phyloP scores from a whole-genome alignment of 2,888 invertebrate species.

The Drosophila infuscata region DNA sequence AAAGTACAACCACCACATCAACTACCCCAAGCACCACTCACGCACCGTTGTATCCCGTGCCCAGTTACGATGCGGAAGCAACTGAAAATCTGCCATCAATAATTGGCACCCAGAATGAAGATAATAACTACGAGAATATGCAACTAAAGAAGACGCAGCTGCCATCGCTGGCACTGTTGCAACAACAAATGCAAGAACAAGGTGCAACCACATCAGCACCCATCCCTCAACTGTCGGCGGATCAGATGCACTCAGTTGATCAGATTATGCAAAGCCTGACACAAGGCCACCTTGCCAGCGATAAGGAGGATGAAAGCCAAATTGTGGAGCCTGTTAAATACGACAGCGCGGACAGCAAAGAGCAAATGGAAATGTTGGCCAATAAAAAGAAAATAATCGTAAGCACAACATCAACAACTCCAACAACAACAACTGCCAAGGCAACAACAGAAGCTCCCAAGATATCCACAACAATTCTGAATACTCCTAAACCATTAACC shows the following conservation, averaged over 20 bases:
- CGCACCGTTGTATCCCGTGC: conserved; percentile 73
- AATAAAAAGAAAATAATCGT: conserved; percentile 56
- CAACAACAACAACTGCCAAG: conserved; percentile 14
- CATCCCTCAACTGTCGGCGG: conserved; percentile 64
- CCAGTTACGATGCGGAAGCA: conserved; percentile 58
- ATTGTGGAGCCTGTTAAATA: conserved; percentile 53
- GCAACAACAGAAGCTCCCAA: conserved; percentile 31
- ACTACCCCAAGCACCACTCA: conserved; percentile 54
- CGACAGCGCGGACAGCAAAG: conserved; percentile 54
- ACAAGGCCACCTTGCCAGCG: conserved; percentile 57
- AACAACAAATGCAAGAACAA: conserved; percentile 59
- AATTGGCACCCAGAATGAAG: conserved; percentile 6
- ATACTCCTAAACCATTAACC: conserved; percentile 48
- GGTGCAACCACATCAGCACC: conserved; percentile 48
- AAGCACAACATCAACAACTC: conserved; percentile 8
- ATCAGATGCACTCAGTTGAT: conserved; percentile 81
- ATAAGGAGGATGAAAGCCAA: conserved; percentile 44
- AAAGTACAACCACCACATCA: conserved; percentile 40
- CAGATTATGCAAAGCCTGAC: conserved; percentile 83
- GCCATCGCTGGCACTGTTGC: conserved; percentile 64
- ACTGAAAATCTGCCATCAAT: conserved; percentile 31
- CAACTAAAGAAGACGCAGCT: conserved; percentile 65
- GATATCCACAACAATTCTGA: conserved; percentile 33
- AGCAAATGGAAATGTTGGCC: conserved; percentile 54
- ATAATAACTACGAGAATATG: conserved; percentile 11